Evolutionary conservation across 2,797 vertebrate genomes (phyloP).

Genomic region (Acropternis orthonyx): DNA sequence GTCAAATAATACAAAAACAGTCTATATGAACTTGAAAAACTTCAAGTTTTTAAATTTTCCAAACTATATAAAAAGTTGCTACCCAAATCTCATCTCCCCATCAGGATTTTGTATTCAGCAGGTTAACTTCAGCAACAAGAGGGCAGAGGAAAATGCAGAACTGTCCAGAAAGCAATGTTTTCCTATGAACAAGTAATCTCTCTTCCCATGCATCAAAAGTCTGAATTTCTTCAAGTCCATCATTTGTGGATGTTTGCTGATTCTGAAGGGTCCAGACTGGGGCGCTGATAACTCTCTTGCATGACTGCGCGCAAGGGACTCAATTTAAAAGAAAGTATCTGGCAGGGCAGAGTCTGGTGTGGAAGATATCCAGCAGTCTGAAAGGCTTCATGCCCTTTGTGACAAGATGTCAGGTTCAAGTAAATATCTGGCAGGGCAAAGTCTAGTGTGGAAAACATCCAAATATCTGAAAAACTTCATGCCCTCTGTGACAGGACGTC

Average conservation of each 20-base stretch:
- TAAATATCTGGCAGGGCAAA: constrained; percentile 58
- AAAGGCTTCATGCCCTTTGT: constrained; percentile 64
- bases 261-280: constrained; percentile 50
- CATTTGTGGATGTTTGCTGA: neutral
- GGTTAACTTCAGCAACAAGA: neutral
- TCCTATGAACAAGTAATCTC: neutral
- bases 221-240: constrained; percentile 54
- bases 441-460: constrained; percentile 55
- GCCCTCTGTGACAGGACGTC: constrained; percentile 30
- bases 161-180: neutral
- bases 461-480: constrained; percentile 53
- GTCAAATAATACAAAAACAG: neutral
- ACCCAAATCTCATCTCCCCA: neutral
- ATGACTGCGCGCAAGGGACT: constrained; percentile 44
- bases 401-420: constrained; percentile 66
- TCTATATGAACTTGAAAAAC: neutral
- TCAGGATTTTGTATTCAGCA: neutral
- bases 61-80: neutral
- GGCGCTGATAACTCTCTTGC: constrained; percentile 41
- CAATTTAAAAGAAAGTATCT: constrained; percentile 65
- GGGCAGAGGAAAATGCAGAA: neutral
- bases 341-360: constrained; percentile 52
- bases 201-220: neutral
- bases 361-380: constrained; percentile 65
- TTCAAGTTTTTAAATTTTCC: neutral